Evolutionary conservation across 2,888 invertebrate genomes (phyloP).

Genomic region (Bellardia pandia): DNA sequence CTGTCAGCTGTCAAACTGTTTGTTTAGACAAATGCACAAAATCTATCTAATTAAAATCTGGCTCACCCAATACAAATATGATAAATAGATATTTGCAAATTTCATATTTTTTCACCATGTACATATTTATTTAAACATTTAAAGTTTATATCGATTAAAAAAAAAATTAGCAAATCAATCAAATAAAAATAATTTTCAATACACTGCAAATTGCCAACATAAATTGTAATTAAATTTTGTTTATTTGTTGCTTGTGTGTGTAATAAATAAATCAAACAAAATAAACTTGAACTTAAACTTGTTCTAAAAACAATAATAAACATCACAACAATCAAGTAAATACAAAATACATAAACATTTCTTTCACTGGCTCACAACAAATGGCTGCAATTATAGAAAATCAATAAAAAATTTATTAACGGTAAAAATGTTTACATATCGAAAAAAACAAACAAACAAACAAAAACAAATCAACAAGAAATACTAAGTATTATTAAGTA

Average conservation of each 20-base stretch:
- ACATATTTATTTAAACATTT: too few relatives aligned
- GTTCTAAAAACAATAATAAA: slow-evolving; percentile 9
- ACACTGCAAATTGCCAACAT: neutral
- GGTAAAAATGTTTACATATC: neutral
- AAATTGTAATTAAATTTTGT: slow-evolving; percentile 6
- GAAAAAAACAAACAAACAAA: slow-evolving; percentile 1
- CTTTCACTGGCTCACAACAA: neutral
- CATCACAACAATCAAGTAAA: neutral
- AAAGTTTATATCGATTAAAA: too few relatives aligned
- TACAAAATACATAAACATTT: neutral
- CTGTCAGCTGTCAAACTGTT: too few relatives aligned
- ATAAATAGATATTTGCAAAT: too few relatives aligned
- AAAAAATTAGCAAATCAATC: neutral
- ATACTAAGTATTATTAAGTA: neutral
- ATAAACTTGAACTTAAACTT: slow-evolving; percentile 49
- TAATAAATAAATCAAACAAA: slow-evolving; percentile 27
- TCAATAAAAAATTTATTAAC: slow-evolving; percentile 17
- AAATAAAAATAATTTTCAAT: neutral
- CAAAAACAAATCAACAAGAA: slow-evolving; percentile 1
- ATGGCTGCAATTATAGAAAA: neutral
- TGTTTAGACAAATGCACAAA: too few relatives aligned
- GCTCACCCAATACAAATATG: too few relatives aligned
- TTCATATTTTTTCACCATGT: too few relatives aligned
- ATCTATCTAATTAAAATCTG: too few relatives aligned
- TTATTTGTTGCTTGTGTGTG: neutral